Evolutionary conservation across 2,113 vertebrate genomes (phyloP).

Genomic region (Osmerus eperlanus): DNA sequence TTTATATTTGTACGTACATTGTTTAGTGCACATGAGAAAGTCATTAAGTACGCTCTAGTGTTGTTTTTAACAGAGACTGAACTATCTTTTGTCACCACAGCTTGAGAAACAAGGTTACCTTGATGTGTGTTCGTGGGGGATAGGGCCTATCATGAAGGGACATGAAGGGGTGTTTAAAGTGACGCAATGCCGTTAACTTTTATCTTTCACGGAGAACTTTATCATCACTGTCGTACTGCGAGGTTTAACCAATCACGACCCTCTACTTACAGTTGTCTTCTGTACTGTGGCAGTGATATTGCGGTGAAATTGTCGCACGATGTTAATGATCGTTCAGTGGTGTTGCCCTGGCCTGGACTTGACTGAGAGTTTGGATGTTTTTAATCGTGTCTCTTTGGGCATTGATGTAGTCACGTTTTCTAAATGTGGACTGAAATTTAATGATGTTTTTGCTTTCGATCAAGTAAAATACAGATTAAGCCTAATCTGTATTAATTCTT

Average conservation of each 20-base stretch:
- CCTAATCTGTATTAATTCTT: no score
- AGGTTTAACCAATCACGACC: no score
- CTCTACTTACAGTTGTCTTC: no score
- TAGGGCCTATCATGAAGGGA: no score
- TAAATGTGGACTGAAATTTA: not conserved
- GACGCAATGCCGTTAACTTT: no score
- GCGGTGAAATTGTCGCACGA: no score
- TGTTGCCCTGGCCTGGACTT: not conserved
- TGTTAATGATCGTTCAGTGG: not conserved
- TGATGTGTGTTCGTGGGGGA: conserved; percentile 2
- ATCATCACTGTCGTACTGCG: no score
- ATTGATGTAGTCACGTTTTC: not conserved
- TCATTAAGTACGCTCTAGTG: conserved; percentile 28
- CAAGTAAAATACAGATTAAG: not conserved
- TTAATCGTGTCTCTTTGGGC: conserved; percentile 1
- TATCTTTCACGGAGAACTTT: no score
- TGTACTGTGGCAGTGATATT: no score
- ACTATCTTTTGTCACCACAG: not conserved
- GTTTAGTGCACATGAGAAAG: conserved; percentile 41
- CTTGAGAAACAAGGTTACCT: not conserved
- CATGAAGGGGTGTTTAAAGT: no score
- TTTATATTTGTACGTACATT: conserved; percentile 52
- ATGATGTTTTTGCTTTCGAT: not conserved
- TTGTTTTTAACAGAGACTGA: conserved; percentile 12
- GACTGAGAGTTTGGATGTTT: not conserved